Base-by-base conservation (phyloP, 2,797 vertebrate genomes). In the Pseudocheirus occidentalis region DNA sequence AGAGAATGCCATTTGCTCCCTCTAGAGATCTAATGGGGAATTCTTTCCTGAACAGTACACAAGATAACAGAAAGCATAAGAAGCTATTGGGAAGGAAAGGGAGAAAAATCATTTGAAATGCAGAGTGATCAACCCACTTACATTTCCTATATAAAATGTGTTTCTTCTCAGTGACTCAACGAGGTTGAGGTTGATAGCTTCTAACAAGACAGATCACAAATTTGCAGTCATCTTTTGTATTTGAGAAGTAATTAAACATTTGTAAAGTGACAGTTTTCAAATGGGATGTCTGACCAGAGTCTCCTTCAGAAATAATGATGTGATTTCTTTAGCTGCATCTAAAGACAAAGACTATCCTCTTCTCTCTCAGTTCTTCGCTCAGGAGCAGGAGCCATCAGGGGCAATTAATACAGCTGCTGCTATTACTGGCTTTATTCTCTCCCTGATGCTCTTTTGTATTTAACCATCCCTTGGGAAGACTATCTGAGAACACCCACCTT, bases 181-280 rank as follows among this genome's bases (percentile, higher is more conserved):
- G 28, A 97, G 97, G 94, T 95, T 93, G 95, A 97, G 91, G 95
- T 95, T 97, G 97, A 96, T 96, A 93, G 95, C 92, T 96, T 95
- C 93, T 96, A 97, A 96, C 93, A 97, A 9, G 94, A 98, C 92
- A 95, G 95, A 97, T 98, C 96, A 94, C 95, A 96, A 94, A 97
- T 96, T 97, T 54, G 90, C 95, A 96, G 95, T 94, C 96, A 96
- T 98, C 95, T 58, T 96, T 96, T 96, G 94, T 95, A 40, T 98
- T 97, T 98, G 97, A 98, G 96, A 97, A 97, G 97, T 98, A 98
- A 98, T 98, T 98, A 98, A 98, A 94, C 97, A 98, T 97, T 97
- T 95, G 96, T 95, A 97, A 98, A 97, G 97, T 98, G 97, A 98
- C 97, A 97, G 94, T 97, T 97, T 97, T 97, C 94, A 97, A 97